phyloP scores from a whole-genome alignment of 2,113 vertebrate genomes.

The Pseudorasbora parva region DNA sequence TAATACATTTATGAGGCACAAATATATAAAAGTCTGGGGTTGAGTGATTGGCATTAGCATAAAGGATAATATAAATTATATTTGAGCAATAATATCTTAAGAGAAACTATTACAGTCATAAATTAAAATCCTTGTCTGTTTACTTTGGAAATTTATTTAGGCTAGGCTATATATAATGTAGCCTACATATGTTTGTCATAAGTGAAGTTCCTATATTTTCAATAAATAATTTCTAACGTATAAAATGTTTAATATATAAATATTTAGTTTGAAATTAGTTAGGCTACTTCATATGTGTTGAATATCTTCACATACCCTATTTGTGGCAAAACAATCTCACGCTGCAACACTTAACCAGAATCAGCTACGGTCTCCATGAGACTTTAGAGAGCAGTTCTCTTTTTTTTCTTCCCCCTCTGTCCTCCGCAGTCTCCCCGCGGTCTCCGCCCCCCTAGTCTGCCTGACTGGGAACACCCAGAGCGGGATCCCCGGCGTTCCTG shows the following conservation, averaged over 20 bases:
- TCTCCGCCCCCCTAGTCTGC: slow-evolving; percentile 70
- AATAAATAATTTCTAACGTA: not conserved
- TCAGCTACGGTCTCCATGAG: too few species aligned
- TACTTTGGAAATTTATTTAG: not conserved
- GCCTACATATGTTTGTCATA: too few species aligned
- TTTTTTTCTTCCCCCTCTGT: not conserved
- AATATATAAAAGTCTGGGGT: not conserved
- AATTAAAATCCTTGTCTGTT: not conserved
- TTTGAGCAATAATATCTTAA: not conserved
- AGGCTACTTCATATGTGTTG: not conserved
- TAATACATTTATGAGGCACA: not conserved
- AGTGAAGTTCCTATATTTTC: not conserved
- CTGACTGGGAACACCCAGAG: slow-evolving; percentile 62
- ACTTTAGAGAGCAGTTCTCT: not conserved
- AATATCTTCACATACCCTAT: not conserved
- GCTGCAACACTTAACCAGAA: not conserved
- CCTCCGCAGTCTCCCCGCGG: slow-evolving; percentile 74
- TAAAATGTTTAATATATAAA: not conserved
- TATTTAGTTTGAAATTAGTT: not conserved
- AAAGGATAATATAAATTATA: not conserved
- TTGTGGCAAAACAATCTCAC: not conserved
- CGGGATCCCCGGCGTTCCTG: slow-evolving; percentile 71
- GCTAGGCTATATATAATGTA: too few species aligned
- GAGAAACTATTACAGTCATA: not conserved
- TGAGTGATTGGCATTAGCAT: not conserved